phyloP scores from a whole-genome alignment of 2,113 vertebrate genomes.

The Tamias sibiricus region DNA sequence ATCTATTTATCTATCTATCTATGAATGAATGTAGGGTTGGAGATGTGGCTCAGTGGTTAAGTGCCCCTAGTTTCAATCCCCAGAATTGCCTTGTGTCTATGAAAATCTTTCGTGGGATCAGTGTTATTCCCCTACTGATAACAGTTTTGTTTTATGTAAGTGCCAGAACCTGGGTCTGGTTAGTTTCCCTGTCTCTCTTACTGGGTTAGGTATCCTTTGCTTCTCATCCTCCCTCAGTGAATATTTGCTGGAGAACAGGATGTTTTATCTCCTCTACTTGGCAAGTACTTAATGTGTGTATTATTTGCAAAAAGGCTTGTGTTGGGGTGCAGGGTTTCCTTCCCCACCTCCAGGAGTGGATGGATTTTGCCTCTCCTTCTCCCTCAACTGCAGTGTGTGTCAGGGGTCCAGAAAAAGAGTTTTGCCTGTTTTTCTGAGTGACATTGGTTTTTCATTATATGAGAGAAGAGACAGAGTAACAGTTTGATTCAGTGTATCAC shows the following conservation, averaged over 20 bases:
- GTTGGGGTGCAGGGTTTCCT: fast-evolving
- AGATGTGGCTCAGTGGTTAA: too few species aligned
- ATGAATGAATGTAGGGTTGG: too few species aligned
- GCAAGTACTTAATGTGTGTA: neutral
- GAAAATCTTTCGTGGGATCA: neutral
- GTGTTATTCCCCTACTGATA: fast-evolving
- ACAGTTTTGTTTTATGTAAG: neutral
- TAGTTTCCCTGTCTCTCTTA: neutral
- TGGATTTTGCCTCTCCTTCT: neutral
- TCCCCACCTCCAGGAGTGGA: neutral
- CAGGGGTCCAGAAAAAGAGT: neutral
- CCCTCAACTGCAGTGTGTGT: too few species aligned
- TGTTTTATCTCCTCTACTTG: neutral
- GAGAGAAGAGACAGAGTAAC: neutral
- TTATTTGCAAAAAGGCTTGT: neutral
- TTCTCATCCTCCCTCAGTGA: neutral
- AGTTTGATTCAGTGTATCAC: neutral
- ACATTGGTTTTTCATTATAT: neutral
- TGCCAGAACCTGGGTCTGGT: neutral
- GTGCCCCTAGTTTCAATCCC: too few species aligned
- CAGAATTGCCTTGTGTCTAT: neutral
- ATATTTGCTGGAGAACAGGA: neutral
- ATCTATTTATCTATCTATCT: too few species aligned
- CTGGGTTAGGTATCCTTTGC: neutral
- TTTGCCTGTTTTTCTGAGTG: neutral